Base-by-base conservation (phyloP, 2,888 invertebrate species). In the Homarus gammarus region DNA sequence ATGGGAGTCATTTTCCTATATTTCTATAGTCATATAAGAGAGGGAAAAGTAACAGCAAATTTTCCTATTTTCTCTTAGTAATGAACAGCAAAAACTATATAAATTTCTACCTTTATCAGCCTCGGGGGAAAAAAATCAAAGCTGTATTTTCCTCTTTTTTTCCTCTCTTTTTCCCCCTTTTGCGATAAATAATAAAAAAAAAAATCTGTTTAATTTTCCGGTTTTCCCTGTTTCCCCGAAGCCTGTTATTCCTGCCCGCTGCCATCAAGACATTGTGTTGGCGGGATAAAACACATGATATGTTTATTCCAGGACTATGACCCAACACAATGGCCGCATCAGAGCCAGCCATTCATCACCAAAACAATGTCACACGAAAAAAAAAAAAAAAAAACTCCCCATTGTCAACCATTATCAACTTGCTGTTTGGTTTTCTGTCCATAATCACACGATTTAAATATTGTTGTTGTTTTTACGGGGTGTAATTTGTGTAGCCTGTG, bases 381-480 rank as follows among this genome's bases (percentile, higher is more conserved):
- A 3, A n/a, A n/a, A n/a, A n/a, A n/a, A n/a, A n/a, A n/a, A n/a
- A n/a, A n/a, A n/a, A n/a, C n/a, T n/a, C n/a, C 27, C 64, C 27
- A 64, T 64, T 64, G 64, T 64, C 22, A 64, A 1, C 27, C 64
- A 27, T 64, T 64, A 64, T 64, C 27, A 64, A 64, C 64, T 27
- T 22, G 64, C n/a, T 27, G 64, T 64, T 27, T 1, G 64, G n/a
- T 64, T 64, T 64, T 12, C 64, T 64, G 27, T 64, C 27, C n/a
- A 64, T 64, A 64, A 64, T 64, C 64, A 64, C 27, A 64, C 27
- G 64, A 64, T 64, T 64, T 64, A 64, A 64, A 64, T 64, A 64
- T 64, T 64, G n/a, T 64, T 2, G 6, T 64, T 64, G n/a, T 64
- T 64, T 64, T 27, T 64, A 64, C 22, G 6, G 64, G 27, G 27